Evolutionary conservation across 2,888 invertebrate species (phyloP).

Genomic region (Hofmannophila pseudospretella): DNA sequence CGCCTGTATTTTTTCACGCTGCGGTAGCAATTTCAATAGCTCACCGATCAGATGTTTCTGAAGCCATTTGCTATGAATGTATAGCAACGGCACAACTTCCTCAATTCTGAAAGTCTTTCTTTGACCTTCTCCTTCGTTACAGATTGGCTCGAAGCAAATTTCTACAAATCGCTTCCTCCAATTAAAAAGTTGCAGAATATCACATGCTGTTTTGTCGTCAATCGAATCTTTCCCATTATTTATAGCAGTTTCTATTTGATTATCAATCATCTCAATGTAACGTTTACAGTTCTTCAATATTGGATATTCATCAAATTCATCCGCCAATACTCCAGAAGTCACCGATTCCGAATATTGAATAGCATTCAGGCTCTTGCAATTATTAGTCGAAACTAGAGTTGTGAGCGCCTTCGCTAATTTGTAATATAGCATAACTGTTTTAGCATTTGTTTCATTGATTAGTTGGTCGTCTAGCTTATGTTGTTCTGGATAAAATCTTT

Average conservation of each 20-base stretch:
- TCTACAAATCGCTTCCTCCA: constrained; percentile 73
- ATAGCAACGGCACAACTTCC: constrained; percentile 78
- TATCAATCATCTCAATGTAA: constrained; percentile 66
- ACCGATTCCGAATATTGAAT: constrained; percentile 71
- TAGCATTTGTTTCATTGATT: constrained; percentile 42
- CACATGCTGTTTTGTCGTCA: constrained; percentile 49
- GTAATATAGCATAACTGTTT: constrained; percentile 68
- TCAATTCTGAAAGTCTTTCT: constrained; percentile 25
- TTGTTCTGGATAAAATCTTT: constrained; percentile 49
- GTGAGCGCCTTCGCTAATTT: constrained; percentile 33
- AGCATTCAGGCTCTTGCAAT: constrained; percentile 29
- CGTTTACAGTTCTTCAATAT: constrained; percentile 71
- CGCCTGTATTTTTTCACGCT: constrained; percentile 20
- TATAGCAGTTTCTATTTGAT: constrained; percentile 55
- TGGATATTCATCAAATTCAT: constrained; percentile 72
- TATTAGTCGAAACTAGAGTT: constrained; percentile 21
- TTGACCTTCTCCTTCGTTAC: neutral
- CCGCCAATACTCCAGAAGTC: constrained; percentile 50
- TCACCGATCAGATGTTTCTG: constrained; percentile 77
- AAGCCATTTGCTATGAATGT: constrained; percentile 86
- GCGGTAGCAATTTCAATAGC: constrained; percentile 35
- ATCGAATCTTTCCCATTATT: constrained; percentile 33
- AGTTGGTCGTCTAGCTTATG: constrained; percentile 23
- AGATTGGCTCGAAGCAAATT: constrained; percentile 49
- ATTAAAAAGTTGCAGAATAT: constrained; percentile 65